Percentiles rank a stretch among this genome's conserved stretches.
Conservation (phyloP, 2,797 vertebrate genomes). For the Gallinago stenura region DNA sequence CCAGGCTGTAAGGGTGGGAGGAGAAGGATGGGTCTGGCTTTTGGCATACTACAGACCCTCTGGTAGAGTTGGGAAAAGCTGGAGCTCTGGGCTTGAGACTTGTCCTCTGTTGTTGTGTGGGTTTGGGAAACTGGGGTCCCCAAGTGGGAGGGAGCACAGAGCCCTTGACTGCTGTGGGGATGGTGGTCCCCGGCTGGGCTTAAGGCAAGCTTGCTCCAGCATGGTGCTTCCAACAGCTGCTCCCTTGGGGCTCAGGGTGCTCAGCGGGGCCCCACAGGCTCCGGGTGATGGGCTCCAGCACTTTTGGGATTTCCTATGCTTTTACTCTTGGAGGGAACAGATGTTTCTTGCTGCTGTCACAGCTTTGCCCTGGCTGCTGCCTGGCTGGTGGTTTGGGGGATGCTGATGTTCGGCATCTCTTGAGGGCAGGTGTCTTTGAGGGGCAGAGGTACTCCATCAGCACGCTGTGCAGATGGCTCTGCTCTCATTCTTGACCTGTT, state of each 20-base stretch:
- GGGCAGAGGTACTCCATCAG: neutral
- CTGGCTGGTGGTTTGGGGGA: neutral
- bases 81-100: neutral
- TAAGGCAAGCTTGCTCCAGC: no score
- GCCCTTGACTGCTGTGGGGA: neutral
- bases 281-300: neutral
- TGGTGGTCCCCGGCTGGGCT: neutral
- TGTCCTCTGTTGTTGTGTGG: accelerated
- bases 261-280: neutral
- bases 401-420: neutral
- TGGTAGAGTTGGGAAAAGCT: neutral
- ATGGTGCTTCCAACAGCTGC: no score
- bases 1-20: neutral
- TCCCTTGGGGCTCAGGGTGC: no score
- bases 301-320: neutral
- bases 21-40: neutral
- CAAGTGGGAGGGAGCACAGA: accelerated
- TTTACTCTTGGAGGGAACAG: neutral
- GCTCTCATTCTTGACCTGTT: neutral
- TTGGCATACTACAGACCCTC: neutral
- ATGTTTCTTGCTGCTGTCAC: neutral
- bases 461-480: neutral
- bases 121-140: neutral
- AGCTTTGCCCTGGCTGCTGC: accelerated
- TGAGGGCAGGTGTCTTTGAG: neutral